Conservation (phyloP, 2,888 invertebrate genomes). For the Dasypogon diadema region DNA sequence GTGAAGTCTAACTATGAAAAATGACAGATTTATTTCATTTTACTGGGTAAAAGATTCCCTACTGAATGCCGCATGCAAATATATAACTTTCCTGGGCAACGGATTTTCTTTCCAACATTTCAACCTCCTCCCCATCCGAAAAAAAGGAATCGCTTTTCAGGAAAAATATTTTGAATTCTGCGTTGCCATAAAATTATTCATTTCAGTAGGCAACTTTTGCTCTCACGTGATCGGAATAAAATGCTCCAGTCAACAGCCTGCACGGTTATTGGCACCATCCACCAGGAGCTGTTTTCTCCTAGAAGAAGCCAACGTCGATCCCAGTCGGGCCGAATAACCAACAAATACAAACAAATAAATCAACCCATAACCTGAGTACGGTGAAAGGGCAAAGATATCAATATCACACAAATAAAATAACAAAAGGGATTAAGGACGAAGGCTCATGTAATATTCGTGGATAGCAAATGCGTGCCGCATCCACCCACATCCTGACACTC, state of each 20-base stretch:
- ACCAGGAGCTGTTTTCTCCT: not conserved
- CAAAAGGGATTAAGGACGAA: slow-evolving; percentile 35
- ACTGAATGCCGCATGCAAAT: slow-evolving; percentile 27
- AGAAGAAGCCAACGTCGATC: not conserved
- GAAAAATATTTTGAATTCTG: slow-evolving; percentile 35
- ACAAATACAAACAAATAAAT: slow-evolving; percentile 39
- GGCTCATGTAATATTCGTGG: slow-evolving; percentile 18
- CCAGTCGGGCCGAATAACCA: slow-evolving; percentile 14
- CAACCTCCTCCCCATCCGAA: not conserved
- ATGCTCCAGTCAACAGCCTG: slow-evolving; percentile 26
- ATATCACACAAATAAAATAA: slow-evolving; percentile 39
- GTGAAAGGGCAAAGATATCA: slow-evolving; percentile 36
- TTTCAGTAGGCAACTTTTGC: slow-evolving; percentile 38
- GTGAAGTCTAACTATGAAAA: slow-evolving; percentile 38
- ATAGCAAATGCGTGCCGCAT: slow-evolving; percentile 23
- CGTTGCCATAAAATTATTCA: slow-evolving; percentile 37
- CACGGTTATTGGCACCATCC: slow-evolving; percentile 18
- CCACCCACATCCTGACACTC: not conserved
- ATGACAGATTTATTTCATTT: slow-evolving; percentile 37
- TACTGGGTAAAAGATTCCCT: not conserved
- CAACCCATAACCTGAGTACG: slow-evolving; percentile 22
- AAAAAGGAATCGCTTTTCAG: slow-evolving; percentile 1
- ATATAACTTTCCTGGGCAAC: slow-evolving; percentile 12
- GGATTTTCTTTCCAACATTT: slow-evolving; percentile 17
- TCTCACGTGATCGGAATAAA: slow-evolving; percentile 43